phyloP scores from a whole-genome alignment of 2,888 invertebrate species.

The Drosophila siamana region DNA sequence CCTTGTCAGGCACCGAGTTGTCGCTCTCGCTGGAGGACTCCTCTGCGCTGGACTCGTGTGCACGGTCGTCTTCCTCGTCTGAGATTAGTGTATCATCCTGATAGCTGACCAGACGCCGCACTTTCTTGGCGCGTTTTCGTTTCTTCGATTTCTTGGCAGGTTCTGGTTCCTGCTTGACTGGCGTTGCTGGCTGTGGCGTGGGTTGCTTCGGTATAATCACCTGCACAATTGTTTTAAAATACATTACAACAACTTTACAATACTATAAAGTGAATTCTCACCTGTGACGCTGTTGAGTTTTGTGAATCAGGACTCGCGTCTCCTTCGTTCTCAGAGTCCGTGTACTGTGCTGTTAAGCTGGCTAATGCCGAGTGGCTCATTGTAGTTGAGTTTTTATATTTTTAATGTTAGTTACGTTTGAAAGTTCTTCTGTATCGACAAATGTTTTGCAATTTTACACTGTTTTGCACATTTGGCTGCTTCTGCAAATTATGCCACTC shows the following conservation, averaged over 20 bases:
- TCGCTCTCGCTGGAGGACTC: slow-evolving; percentile 71
- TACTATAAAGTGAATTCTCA: slow-evolving; percentile 30
- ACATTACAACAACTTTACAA: neutral
- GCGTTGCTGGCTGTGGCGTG: slow-evolving; percentile 62
- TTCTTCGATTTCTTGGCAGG: slow-evolving; percentile 44
- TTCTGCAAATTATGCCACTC: slow-evolving; percentile 23
- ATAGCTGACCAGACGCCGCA: slow-evolving; percentile 89
- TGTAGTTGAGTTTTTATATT: neutral
- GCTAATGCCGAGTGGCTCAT: slow-evolving; percentile 88
- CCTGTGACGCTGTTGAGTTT: slow-evolving; percentile 83
- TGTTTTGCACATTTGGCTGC: slow-evolving; percentile 3
- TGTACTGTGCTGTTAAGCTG: slow-evolving; percentile 94
- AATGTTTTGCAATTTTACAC: neutral
- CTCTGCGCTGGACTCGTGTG: slow-evolving; percentile 86
- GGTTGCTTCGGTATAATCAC: slow-evolving; percentile 78
- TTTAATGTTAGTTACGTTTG: neutral
- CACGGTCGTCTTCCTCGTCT: slow-evolving; percentile 88
- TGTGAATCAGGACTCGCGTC: slow-evolving; percentile 84
- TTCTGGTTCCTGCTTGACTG: slow-evolving; percentile 53
- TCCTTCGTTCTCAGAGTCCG: slow-evolving; percentile 96
- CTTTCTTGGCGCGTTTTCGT: slow-evolving; percentile 71
- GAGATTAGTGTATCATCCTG: slow-evolving; percentile 91
- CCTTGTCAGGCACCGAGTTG: slow-evolving; percentile 47
- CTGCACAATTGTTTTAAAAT: slow-evolving; percentile 42
- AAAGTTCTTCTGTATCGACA: neutral